Base-by-base conservation (phyloP, 1,140 invertebrate genomes). In the Drosophila nasuta region DNA sequence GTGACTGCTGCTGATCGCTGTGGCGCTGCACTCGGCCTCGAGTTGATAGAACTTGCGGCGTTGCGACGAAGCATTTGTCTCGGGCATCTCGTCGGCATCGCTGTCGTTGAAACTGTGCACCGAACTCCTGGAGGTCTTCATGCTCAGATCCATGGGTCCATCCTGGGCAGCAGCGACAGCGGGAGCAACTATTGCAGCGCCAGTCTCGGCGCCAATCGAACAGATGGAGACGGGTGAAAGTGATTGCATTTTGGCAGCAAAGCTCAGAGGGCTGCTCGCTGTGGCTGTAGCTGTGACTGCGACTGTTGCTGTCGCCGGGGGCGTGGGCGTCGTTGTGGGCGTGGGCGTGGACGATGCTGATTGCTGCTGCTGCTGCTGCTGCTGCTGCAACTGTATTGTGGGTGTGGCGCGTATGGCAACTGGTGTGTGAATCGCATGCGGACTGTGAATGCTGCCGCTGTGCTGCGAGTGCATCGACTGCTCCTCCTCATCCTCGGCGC, bases 81-180 rank as follows among this genome's bases (percentile, higher is more conserved):
- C 85, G 35, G 35, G 35, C 11, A 78, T 49, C 54, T 92, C 90
- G 15, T 91, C 83, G 20, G 63, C 75, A 30, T 87, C 91, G 68
- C 88, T 91, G 69, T 90, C 79, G 13, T 88, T 91, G 81, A 81
- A 82, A 52, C 83, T 91, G 57, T 91, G 81, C 72, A 88, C 85
- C 3, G 86, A 91, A n/a, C 82, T 79, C n/a, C 87, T 49, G 11
- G 91, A 89, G 2, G 94, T 94, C 83, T 96, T 96, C 92, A 96
- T 95, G 7, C 96, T 96, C 20, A 97, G 93, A 82, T 97, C 96
- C 91, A 97, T 97, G 17, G 96, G 96, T 69, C 96, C 95, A 45
- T 97, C 96, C 83, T 95, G 95, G 94, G 65, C 71, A 15, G 38
- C 57, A 25, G 10, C 41, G 13, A 8, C 56, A n/a, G 7, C 52